phyloP scores from a whole-genome alignment of 2,797 vertebrate genomes.

The Sebastes diploproa region DNA sequence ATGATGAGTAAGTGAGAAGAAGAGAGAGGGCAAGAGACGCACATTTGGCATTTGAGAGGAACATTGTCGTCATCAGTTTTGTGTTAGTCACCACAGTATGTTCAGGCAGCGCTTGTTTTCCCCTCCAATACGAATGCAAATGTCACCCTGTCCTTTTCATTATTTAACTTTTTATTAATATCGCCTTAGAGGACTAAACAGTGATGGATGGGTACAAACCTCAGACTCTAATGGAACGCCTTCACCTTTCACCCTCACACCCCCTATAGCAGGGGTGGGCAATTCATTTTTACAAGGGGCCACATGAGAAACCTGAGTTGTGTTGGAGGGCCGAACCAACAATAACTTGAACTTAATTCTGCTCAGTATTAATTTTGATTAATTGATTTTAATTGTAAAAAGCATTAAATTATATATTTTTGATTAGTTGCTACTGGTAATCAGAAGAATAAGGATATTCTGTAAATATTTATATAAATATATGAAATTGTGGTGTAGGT shows the following conservation, averaged over 20 bases:
- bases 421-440: too few relatives aligned
- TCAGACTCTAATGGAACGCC: slow-evolving; percentile 30
- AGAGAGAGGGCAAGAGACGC: slow-evolving; percentile 22
- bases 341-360: too few relatives aligned
- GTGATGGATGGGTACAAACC: slow-evolving; percentile 46
- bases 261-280: too few relatives aligned
- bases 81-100: slow-evolving; percentile 48
- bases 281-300: too few relatives aligned
- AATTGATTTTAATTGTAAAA: too few relatives aligned
- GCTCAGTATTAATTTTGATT: too few relatives aligned
- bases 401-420: too few relatives aligned
- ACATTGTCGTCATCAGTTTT: slow-evolving; percentile 36
- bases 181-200: slow-evolving; percentile 8
- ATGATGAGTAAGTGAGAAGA: slow-evolving; percentile 35
- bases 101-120: slow-evolving; percentile 33
- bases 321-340: too few relatives aligned
- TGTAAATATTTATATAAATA: too few relatives aligned
- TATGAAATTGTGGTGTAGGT: too few relatives aligned
- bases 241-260: slow-evolving; percentile 15
- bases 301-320: too few relatives aligned
- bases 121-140: slow-evolving; percentile 58
- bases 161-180: slow-evolving; percentile 21
- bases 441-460: too few relatives aligned
- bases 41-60: slow-evolving; percentile 62
- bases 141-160: slow-evolving; percentile 63